These are phyloP conservation scores for Pseudochirops corinnae DNA, from an alignment of 2,797 vertebrate genomes.

Conservation along the genomic window DNA sequence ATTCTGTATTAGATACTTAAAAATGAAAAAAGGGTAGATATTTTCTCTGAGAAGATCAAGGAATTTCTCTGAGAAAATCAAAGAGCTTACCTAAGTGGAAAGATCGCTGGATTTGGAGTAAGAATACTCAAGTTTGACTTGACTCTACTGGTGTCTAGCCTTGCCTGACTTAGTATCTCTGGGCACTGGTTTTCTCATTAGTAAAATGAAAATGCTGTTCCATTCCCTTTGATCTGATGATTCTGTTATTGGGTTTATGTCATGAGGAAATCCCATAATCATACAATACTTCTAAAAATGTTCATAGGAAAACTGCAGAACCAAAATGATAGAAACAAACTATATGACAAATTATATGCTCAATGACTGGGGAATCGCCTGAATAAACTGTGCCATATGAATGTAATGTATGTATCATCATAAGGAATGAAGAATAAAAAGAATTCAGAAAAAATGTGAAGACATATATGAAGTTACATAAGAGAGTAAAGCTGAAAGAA, in stretches of 20 bases:
- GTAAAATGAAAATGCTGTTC: background rate
- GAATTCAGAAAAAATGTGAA: background rate
- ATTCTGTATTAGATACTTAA: background rate
- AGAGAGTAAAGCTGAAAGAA: background rate
- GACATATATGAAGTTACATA: background rate
- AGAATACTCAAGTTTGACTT: background rate
- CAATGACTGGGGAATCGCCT: background rate
- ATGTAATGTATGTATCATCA: background rate
- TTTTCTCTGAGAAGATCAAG: background rate
- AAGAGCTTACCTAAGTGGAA: background rate
- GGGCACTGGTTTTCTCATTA: background rate
- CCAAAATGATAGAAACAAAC: background rate
- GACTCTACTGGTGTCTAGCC: background rate
- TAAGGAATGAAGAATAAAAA: background rate
- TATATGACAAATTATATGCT: background rate
- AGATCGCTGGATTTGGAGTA: background rate
- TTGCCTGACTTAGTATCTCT: background rate
- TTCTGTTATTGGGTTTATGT: background rate
- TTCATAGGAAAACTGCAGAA: background rate
- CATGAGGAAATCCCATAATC: background rate
- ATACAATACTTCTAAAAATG: background rate
- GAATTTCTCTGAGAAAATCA: background rate
- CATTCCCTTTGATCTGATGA: background rate
- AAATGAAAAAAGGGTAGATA: background rate
- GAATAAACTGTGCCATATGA: background rate